phyloP scores from a whole-genome alignment of 2,797 vertebrate genomes.

The Emys orbicularis region DNA sequence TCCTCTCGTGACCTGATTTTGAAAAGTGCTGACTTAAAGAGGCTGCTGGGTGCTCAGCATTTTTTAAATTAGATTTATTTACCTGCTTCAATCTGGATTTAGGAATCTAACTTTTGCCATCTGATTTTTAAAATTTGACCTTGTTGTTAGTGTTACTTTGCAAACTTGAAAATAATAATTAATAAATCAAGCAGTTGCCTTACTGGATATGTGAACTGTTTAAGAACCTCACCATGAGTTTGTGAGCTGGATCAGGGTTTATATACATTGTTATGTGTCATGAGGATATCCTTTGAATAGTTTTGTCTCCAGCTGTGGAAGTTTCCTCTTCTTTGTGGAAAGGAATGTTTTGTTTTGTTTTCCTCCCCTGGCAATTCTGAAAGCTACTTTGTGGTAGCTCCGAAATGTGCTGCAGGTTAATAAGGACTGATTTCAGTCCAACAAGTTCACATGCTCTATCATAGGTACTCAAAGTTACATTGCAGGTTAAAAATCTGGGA shows the following conservation, averaged over 20 bases:
- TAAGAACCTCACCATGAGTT: neutral
- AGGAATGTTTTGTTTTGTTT: neutral
- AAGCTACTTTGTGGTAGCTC: neutral
- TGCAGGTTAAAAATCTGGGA: neutral
- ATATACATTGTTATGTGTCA: fast-evolving
- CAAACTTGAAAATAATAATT: neutral
- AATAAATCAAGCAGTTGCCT: neutral
- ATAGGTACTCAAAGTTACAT: neutral
- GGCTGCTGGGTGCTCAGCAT: neutral
- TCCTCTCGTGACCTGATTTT: neutral
- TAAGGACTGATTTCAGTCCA: neutral
- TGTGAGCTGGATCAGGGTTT: neutral
- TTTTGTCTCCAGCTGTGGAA: neutral
- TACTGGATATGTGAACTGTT: neutral
- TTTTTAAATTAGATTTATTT: neutral
- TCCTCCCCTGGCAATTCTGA: neutral
- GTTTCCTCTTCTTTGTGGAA: neutral
- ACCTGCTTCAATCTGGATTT: neutral
- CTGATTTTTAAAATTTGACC: neutral
- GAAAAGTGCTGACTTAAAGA: neutral
- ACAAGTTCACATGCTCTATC: neutral
- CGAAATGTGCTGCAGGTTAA: neutral
- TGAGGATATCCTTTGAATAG: neutral
- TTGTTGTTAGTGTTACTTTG: neutral
- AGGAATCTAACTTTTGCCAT: neutral